phyloP scores from a whole-genome alignment of 1,140 invertebrate genomes.

The Apolygus lucorum region DNA sequence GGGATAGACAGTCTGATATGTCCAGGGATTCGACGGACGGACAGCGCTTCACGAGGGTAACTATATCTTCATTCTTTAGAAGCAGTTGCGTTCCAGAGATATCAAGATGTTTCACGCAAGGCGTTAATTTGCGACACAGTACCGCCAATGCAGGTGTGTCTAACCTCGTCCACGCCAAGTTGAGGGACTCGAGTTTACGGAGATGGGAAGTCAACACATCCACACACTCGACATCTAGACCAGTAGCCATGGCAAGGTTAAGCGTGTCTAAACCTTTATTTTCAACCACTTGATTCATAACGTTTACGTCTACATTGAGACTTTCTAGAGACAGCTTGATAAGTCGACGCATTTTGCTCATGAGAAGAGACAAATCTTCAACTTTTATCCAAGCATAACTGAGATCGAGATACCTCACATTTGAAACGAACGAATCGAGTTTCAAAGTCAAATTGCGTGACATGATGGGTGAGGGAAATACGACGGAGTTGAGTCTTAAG shows the following conservation, averaged over 20 bases:
- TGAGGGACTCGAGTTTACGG: conserved; percentile 60
- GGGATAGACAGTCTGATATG: conserved; percentile 69
- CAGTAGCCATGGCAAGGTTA: conserved; percentile 64
- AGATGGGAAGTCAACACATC: conserved; percentile 31
- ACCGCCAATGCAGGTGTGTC: conserved; percentile 48
- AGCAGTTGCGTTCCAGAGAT: conserved; percentile 67
- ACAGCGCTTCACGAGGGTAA: conserved; percentile 53
- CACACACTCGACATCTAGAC: conserved; percentile 52
- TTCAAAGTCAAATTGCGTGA: neutral
- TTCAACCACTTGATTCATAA: conserved; percentile 54
- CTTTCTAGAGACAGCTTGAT: conserved; percentile 78
- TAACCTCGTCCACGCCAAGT: conserved; percentile 74
- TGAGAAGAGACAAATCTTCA: conserved; percentile 48
- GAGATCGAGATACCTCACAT: conserved; percentile 17
- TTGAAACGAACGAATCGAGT: neutral
- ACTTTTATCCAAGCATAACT: conserved; percentile 13
- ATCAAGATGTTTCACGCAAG: conserved; percentile 61
- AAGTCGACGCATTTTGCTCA: conserved; percentile 57
- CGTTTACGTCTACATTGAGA: conserved; percentile 50
- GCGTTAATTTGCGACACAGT: conserved; percentile 53
- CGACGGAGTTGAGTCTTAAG: conserved; percentile 1
- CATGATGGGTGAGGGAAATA: neutral
- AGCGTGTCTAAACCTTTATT: conserved; percentile 58
- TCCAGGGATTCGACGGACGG: conserved; percentile 70
- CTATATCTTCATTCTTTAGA: conserved; percentile 65